Base-by-base conservation (phyloP, 2,797 vertebrate genomes). In the Protosalanx chinensis region DNA sequence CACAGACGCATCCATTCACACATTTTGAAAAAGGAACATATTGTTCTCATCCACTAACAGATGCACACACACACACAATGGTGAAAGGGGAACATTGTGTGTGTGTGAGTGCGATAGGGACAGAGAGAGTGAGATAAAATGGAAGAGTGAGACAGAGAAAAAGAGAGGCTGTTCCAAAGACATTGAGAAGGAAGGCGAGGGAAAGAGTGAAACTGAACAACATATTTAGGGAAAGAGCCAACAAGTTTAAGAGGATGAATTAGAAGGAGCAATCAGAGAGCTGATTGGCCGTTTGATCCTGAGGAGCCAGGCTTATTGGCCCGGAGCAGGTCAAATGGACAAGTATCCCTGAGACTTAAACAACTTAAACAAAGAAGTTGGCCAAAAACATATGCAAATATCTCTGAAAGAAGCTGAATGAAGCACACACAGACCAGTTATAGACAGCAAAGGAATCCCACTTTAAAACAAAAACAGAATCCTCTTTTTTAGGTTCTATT, bases 401-500 rank as follows among this genome's bases (percentile, higher is more conserved):
- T 71, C 79, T 78, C 79, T 78, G 82, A 80, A 82, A 82, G 69
- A 74, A 83, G 85, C 29, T 70, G 82, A 67, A 74, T 67, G 6
- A 85, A 87, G 84, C 82, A 80, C 78, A 90, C 79, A 81, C 41
- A 73, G 51, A 83, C 66, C 74, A 75, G 66, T 76, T 77, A 74
- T 64, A 61, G 20, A 81, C 35, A 84, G 79, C 41, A 51, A 67
- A 65, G 76, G 58, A 85, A 87, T 89, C 88, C 89, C 89, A 86
- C 89, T 91, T 91, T 89, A 87, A 90, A 76, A 88, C 82, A 71
- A 74, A 82, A 69, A 69, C 30, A 69, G 65, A 16, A 72, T 69
- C 16, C 12, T 61, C 20, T 29, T 23, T 18, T 13, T 51, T 12
- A 64, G 6, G 60, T 12, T 32, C 15, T 60, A 10, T 6, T 33